Percentiles rank a stretch among this genome's conserved stretches.
These are phyloP conservation scores for Fistularia commersonii DNA, from an alignment of 2,797 vertebrate species.

Conservation along the genomic window DNA sequence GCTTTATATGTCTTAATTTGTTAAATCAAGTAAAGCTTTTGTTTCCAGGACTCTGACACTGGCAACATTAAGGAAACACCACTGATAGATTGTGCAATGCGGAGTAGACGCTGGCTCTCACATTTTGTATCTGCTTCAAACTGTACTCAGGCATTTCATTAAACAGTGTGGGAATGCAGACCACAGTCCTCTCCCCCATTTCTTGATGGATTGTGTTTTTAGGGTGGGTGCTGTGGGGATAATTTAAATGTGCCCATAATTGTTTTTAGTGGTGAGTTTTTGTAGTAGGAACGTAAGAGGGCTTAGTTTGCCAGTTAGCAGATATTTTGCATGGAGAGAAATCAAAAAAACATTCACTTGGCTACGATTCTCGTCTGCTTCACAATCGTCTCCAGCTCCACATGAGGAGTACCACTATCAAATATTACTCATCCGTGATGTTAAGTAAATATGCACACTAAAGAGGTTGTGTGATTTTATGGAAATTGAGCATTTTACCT, in stretches of 20 bases:
- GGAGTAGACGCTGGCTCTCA: conserved; percentile 18
- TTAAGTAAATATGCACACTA: neutral
- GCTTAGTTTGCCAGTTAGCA: conserved; percentile 35
- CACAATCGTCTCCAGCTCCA: conserved; percentile 18
- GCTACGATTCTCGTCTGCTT: conserved; percentile 8
- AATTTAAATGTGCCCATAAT: conserved; percentile 48
- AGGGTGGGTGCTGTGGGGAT: conserved; percentile 34
- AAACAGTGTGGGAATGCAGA: conserved; percentile 51
- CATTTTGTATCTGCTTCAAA: conserved; percentile 25
- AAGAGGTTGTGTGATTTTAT: no score
- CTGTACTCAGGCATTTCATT: conserved; percentile 48
- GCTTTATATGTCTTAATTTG: no score
- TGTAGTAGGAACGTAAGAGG: conserved; percentile 40
- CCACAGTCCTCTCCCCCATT: conserved; percentile 33
- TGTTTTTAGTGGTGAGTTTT: conserved; percentile 57
- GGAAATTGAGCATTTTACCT: no score
- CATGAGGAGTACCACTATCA: neutral
- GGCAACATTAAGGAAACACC: no score
- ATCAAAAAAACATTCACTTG: conserved; percentile 20
- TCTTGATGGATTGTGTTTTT: conserved; percentile 47
- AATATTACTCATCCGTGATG: neutral
- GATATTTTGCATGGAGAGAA: conserved; percentile 35
- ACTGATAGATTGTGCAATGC: conserved; percentile 21
- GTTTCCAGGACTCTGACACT: no score
- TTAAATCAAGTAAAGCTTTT: no score